A percentile compares a stretch with the other conserved stretches of the same genome.
phyloP scores from a whole-genome alignment of 2,113 vertebrate genomes.

The Emydura subglobosa region DNA sequence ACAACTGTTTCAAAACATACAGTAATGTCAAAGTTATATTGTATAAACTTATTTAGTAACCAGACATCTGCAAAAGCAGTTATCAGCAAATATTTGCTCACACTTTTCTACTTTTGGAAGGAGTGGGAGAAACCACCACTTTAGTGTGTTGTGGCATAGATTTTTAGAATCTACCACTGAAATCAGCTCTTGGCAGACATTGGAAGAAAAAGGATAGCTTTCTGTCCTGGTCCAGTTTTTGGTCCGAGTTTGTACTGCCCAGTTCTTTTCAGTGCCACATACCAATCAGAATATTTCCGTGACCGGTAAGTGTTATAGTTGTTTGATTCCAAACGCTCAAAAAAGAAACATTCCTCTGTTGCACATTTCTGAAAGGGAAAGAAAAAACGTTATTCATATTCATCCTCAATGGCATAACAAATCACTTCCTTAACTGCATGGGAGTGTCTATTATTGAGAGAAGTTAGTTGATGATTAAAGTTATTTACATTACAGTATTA shows the following conservation, averaged over 20 bases:
- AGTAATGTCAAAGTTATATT: constrained; percentile 15
- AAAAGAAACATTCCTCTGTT: constrained; percentile 97
- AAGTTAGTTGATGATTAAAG: not conserved
- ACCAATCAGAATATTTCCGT: constrained; percentile 94
- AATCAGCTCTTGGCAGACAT: constrained; percentile 94
- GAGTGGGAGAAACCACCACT: not conserved
- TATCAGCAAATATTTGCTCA: constrained; percentile 42
- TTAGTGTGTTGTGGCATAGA: not conserved
- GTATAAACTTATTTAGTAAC: constrained; percentile 40
- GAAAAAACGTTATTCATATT: not conserved
- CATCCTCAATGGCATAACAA: not conserved
- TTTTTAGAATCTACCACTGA: not conserved
- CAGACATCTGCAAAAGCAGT: constrained; percentile 34
- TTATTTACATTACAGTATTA: not conserved
- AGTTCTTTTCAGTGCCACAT: constrained; percentile 95
- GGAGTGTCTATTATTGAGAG: accelerated
- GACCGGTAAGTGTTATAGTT: constrained; percentile 99
- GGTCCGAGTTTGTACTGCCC: constrained; percentile 95
- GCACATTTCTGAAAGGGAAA: constrained; percentile 86
- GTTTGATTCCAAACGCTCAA: constrained; percentile 94
- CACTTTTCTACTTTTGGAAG: constrained; percentile 11
- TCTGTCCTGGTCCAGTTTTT: constrained; percentile 95
- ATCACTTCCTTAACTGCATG: not conserved
- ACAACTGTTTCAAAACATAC: constrained; percentile 4
- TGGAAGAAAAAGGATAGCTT: constrained; percentile 98